These are phyloP conservation scores for Acromyrmex charruanus DNA, from an alignment of 1,140 invertebrate species.

Conservation along the genomic window DNA sequence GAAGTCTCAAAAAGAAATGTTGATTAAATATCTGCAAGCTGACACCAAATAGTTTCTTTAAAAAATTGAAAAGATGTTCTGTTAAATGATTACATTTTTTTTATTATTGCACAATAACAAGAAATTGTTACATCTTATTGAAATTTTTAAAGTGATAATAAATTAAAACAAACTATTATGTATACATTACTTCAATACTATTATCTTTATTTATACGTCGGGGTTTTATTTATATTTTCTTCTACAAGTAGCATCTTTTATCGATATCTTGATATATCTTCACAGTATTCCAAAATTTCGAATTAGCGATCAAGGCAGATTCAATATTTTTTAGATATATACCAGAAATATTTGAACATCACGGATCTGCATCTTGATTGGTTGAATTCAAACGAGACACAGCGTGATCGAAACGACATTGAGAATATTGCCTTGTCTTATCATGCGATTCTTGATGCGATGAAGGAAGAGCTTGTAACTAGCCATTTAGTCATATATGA, in stretches of 20 bases:
- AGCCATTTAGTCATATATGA: constrained; percentile 87
- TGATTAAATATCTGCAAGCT: neutral
- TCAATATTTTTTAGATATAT: constrained; percentile 84
- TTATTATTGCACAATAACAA: neutral
- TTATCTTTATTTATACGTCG: neutral
- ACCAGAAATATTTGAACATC: constrained; percentile 86
- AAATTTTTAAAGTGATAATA: neutral
- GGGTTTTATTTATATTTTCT: neutral
- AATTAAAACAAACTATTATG: neutral
- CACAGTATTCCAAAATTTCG: neutral
- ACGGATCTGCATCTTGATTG: constrained; percentile 87
- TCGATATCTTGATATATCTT: neutral
- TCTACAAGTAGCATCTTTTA: neutral
- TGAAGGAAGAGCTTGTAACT: constrained; percentile 85
- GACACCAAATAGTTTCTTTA: neutral
- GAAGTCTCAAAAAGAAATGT: neutral
- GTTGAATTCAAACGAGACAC: constrained; percentile 81
- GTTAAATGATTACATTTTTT: neutral
- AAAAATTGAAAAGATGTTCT: neutral
- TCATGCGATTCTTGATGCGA: constrained; percentile 84
- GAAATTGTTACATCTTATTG: neutral
- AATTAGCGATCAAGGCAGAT: neutral
- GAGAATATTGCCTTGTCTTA: constrained; percentile 87
- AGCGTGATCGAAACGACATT: constrained; percentile 80
- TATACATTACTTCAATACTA: no score